Base-by-base conservation (phyloP, 1,140 invertebrate species). In the Protaetia brevitarsis region DNA sequence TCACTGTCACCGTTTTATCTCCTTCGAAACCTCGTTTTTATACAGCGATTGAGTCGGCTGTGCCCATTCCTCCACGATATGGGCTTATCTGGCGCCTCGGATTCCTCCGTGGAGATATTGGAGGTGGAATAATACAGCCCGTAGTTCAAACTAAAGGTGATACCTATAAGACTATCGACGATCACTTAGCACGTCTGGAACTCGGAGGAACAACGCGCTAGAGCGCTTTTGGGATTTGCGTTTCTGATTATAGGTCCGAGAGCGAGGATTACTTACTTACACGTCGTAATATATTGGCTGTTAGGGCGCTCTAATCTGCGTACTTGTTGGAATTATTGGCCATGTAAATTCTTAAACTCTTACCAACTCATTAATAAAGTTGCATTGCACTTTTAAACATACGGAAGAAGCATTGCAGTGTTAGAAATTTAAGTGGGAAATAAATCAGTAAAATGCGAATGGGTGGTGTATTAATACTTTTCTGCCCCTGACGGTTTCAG, bases 81-180 rank as follows among this genome's bases (percentile, higher is more conserved):
- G 41, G 21, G 13, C 41, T 51, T 51, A 51, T 51, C 41, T 23
- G 1, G 41, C 41, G 41, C 26, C 41, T 51, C 26, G 26, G 26
- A 51, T 51, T 51, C 26, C 41, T 51, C 19, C 41, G 16, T 23
- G 16, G 19, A 51, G 41, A 51, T 51, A 51, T 23, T 19, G 41
- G 19, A 51, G 41, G 26, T 10, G 41, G 41, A 51, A 51, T 51
- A 51, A 51, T 51, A 19, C 41, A 23, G 11, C 11, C n/a, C 41
- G 19, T 51, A 23, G 19, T 23, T 51, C 41, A 51, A 51, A 51
- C 41, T 21, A 51, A 51, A 51, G 41, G 41, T 51, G n/a, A n/a
- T n/a, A 51, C 19, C 19, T 51, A 51, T 51, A 51, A 23, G 19
- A 51, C 41, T 51, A 51, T 51, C 41, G 41, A 23, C 19, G 41